A percentile compares a stretch with the other conserved stretches of the same genome.
These are phyloP conservation scores for Eremophila alpestris DNA, from an alignment of 2,797 vertebrate genomes.

Conservation along the genomic window DNA sequence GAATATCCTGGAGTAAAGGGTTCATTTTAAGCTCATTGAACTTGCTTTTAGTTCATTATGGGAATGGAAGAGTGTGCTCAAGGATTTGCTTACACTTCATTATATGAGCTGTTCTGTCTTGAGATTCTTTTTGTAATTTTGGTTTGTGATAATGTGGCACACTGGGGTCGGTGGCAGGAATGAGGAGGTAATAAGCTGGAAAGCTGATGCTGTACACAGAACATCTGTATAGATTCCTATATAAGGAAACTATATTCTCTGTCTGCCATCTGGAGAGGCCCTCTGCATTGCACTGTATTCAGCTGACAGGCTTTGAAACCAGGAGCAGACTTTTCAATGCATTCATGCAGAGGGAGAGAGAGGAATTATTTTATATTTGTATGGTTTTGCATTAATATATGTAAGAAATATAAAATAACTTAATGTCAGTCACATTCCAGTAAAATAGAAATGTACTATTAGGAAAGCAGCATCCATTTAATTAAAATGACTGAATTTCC, in stretches of 20 bases:
- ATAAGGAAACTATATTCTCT: conserved; percentile 1
- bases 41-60: not conserved
- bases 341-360: not conserved
- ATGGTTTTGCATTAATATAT: not conserved
- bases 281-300: not conserved
- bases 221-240: conserved; percentile 29
- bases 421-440: not conserved
- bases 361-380: not conserved
- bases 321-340: not conserved
- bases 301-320: conserved; percentile 29
- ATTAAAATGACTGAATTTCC: not conserved
- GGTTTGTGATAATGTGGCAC: not conserved
- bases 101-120: conserved; percentile 17
- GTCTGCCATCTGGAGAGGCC: conserved; percentile 23
- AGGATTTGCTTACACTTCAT: conserved; percentile 20
- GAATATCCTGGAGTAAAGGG: not conserved
- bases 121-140: conserved; percentile 25
- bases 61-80: not conserved
- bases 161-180: not conserved
- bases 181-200: conserved; percentile 17
- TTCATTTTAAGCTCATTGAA: not conserved
- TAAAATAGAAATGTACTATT: not conserved
- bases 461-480: not conserved
- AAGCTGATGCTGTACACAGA: not conserved
- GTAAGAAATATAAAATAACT: not conserved